Evolutionary conservation across 2,888 invertebrate genomes (phyloP).

Genomic region (Platerodrilus igneus): DNA sequence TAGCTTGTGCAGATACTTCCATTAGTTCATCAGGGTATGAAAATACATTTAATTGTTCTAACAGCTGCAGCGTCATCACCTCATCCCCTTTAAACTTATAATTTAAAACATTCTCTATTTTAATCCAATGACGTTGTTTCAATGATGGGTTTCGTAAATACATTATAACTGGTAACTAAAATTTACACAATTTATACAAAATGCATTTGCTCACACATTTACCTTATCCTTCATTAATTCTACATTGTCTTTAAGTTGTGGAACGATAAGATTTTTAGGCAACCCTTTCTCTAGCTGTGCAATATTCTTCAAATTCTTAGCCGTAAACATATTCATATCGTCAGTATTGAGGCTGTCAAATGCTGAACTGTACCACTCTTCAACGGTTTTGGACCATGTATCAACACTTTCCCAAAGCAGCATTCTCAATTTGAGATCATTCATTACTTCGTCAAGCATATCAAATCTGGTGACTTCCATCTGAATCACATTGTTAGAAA

Average conservation of each 20-base stretch:
- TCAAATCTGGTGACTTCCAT: conserved; percentile 81
- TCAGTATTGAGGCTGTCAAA: conserved; percentile 68
- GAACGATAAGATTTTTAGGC: conserved; percentile 74
- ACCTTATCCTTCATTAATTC: conserved; percentile 76
- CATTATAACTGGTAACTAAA: conserved; percentile 68
- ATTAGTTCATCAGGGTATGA: conserved; percentile 67
- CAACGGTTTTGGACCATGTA: conserved; percentile 65
- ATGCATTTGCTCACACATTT: conserved; percentile 10
- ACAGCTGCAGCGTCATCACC: conserved; percentile 59
- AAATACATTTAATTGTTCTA: conserved; percentile 73
- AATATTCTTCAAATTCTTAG: conserved; percentile 66
- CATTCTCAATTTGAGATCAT: conserved; percentile 73
- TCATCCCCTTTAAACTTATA: conserved; percentile 71
- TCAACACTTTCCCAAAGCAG: conserved; percentile 75
- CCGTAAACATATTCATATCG: conserved; percentile 62
- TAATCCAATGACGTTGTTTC: conserved; percentile 77
- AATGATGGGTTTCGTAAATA: conserved; percentile 77
- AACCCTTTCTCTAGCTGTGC: conserved; percentile 79
- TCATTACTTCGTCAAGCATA: conserved; percentile 72
- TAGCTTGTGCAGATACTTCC: conserved; percentile 84
- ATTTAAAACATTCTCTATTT: conserved; percentile 67
- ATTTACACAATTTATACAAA: conserved; percentile 21
- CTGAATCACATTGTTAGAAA: conserved; percentile 42
- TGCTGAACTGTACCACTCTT: conserved; percentile 61
- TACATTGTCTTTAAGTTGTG: conserved; percentile 69